Evolutionary conservation across 2,113 vertebrate genomes (phyloP), one percentile per base, ranked within the genome.

Genomic region (Colistium nudipinnis): DNA sequence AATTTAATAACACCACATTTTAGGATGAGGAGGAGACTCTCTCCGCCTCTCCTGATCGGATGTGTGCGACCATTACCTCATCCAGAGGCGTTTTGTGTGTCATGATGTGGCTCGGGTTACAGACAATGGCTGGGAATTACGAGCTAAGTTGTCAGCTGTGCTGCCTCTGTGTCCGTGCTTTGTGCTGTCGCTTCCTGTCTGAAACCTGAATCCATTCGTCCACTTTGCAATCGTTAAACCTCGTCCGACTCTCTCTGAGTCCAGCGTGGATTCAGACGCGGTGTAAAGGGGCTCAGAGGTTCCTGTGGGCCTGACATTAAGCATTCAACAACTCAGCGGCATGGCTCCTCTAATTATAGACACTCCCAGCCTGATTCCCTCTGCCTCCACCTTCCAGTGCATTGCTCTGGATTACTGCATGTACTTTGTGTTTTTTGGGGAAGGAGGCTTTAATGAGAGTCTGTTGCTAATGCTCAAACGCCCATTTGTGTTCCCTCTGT

Each of bases 311-410:
- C 61, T 24, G 52, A 66, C 83, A 90, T 91, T 88, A 90, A 92
- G 90, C 80, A 89, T 90, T 88, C 78, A 90, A 54, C 81, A 84
- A 56, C 84, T 76, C 84, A 74, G 76, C 80, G 84, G 75, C 66
- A 24, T 44, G 60, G 69, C 77, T 74, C 43, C 78, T 91, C 87
- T 91, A 90, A 90, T 91, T 91, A 88, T 88, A 89, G 86, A 60
- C 65, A 43, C 81, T 78, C 57, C 54, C 76, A 70, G 72, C 67
- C 55, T 24, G 51, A 70, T 60, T 78, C 79, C 30, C 31, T 81
- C 25, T 49, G 61, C 62, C 78, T 78, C 71, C 77, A 78, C 76
- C 62, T 75, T 67, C 62, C 48, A 69, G 39, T 55, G 71, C 44
- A 55, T 61, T 13, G 3, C 80, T 55, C 49, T 35, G 62, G 65